Evolutionary conservation across 2,797 vertebrate genomes (phyloP).

Genomic region (Urosaurus nigricauda): DNA sequence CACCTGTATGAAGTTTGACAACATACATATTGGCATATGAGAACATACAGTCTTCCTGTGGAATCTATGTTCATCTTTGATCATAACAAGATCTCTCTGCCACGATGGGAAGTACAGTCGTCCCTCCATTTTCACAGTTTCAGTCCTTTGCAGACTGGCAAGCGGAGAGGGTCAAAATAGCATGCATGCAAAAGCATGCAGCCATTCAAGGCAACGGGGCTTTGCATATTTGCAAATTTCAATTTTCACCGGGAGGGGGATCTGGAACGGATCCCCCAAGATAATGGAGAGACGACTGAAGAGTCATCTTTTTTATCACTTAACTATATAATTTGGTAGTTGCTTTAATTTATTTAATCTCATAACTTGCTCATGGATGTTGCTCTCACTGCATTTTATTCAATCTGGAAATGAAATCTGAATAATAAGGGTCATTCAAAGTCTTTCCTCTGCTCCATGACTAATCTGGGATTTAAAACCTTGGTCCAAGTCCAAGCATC

Average conservation of each 20-base stretch:
- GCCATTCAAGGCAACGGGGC: too few relatives aligned
- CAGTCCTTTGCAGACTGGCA: too few relatives aligned
- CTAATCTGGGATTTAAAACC: background rate
- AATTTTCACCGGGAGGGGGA: too few relatives aligned
- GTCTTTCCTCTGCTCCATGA: background rate
- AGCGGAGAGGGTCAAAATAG: too few relatives aligned
- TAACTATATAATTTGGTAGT: background rate
- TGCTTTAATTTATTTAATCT: too few relatives aligned
- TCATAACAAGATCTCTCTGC: background rate
- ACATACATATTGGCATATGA: background rate
- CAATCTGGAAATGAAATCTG: background rate
- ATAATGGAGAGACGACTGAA: too few relatives aligned
- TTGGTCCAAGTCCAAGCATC: background rate
- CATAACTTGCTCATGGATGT: background rate
- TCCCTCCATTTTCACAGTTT: too few relatives aligned
- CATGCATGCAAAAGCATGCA: too few relatives aligned
- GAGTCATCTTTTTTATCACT: background rate
- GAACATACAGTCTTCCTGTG: background rate
- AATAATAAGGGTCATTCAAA: background rate
- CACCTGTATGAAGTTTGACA: background rate
- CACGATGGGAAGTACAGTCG: background rate
- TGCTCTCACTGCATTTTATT: background rate
- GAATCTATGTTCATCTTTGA: background rate
- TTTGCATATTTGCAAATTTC: too few relatives aligned
- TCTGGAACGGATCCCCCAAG: too few relatives aligned